Conservation (phyloP, 2,113 vertebrate genomes). For the Axis porcinus region DNA sequence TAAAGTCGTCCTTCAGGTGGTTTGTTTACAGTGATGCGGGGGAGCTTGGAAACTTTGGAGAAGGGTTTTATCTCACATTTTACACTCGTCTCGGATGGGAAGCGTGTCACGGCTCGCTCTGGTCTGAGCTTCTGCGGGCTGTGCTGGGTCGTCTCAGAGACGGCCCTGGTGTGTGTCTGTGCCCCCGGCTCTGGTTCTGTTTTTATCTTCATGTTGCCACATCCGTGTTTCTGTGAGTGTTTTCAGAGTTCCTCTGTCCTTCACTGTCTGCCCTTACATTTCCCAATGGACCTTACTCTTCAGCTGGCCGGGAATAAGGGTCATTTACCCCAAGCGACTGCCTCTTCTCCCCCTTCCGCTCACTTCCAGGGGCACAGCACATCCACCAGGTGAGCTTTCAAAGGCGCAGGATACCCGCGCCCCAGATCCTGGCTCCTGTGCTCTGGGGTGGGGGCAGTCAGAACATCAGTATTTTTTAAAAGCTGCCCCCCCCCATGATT, state of each 20-base stretch:
- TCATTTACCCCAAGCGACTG: accelerated
- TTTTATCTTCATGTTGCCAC: not conserved
- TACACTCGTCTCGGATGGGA: not conserved
- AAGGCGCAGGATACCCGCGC: accelerated
- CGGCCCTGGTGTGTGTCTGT: not conserved
- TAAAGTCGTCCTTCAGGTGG: too few species aligned
- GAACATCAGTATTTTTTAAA: not conserved
- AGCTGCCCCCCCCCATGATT: accelerated
- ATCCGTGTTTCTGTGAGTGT: not conserved
- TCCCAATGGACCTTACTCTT: not conserved
- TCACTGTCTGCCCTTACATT: not conserved
- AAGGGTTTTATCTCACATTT: not conserved
- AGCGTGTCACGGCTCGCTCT: accelerated
- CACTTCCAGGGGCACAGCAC: accelerated
- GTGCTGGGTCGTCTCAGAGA: not conserved
- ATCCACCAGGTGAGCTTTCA: not conserved
- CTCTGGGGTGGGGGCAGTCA: not conserved
- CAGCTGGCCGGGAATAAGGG: accelerated
- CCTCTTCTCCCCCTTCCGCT: not conserved
- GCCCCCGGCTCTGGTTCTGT: not conserved
- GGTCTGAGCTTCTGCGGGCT: accelerated
- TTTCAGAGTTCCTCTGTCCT: not conserved
- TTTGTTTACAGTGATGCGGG: not conserved
- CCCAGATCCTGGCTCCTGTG: not conserved
- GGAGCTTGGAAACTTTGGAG: not conserved